A percentile compares a stretch with the other conserved stretches of the same genome.
Evolutionary conservation across 2,797 vertebrate genomes (phyloP).

Genomic region (Acanthopagrus latus): DNA sequence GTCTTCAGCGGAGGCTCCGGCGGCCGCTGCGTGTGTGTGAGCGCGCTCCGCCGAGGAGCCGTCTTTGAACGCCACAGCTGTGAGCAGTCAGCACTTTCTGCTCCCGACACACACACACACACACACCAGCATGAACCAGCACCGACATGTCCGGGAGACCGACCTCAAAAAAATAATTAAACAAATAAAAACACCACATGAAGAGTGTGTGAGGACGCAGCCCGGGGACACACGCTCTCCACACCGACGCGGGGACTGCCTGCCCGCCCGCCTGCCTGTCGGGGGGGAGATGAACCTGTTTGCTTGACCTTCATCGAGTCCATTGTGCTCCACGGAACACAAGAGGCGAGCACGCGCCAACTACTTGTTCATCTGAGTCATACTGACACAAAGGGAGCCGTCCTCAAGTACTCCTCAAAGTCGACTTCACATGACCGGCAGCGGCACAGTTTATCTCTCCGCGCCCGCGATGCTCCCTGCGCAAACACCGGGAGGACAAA

Average conservation of each 20-base stretch:
- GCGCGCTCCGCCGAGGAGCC: slow-evolving; percentile 12
- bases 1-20: slow-evolving; percentile 1
- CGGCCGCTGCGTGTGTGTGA: not conserved
- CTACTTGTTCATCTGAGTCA: slow-evolving; percentile 33
- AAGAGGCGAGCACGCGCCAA: not conserved
- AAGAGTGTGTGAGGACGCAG: not conserved
- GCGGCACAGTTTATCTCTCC: not conserved
- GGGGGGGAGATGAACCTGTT: slow-evolving; percentile 39
- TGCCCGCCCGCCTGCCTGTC: not conserved
- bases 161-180: not conserved
- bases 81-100: slow-evolving; percentile 68
- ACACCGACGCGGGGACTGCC: not conserved
- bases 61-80: slow-evolving; percentile 47
- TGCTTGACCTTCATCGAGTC: slow-evolving; percentile 61
- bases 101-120: slow-evolving; percentile 23
- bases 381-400: not conserved
- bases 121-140: slow-evolving; percentile 18
- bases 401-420: not conserved
- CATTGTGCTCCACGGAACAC: not conserved
- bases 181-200: too few relatives aligned
- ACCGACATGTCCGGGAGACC: not conserved
- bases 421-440: not conserved
- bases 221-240: not conserved
- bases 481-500: not conserved
- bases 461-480: not conserved